phyloP scores from a whole-genome alignment of 23 tunicate genomes.

The Trididemnum clinides region DNA sequence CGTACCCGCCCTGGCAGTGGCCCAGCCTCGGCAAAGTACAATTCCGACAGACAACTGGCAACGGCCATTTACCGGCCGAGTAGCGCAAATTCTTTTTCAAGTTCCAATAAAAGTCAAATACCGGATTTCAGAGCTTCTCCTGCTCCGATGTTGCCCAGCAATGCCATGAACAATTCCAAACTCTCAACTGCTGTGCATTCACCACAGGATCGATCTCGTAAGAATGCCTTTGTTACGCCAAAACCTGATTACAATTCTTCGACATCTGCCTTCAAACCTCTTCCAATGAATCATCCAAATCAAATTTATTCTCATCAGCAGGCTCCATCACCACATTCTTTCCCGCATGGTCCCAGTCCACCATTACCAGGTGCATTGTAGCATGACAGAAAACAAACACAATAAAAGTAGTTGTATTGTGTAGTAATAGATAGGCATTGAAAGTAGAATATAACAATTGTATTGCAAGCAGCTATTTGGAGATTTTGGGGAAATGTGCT shows the following conservation, averaged over 20 bases:
- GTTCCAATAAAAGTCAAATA: neutral
- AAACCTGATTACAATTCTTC: slow-evolving; percentile 33
- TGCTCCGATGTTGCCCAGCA: neutral
- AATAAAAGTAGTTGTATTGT: too few species aligned
- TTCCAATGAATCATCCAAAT: neutral
- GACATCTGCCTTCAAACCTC: slow-evolving; percentile 60
- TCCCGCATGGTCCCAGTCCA: slow-evolving; percentile 41
- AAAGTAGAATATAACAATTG: too few species aligned
- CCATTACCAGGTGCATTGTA: neutral
- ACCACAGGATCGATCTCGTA: neutral
- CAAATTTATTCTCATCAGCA: slow-evolving; percentile 24
- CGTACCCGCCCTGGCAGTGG: slow-evolving; percentile 24
- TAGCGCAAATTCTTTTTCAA: slow-evolving; percentile 15
- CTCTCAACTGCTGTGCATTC: slow-evolving; percentile 13
- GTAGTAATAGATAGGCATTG: too few species aligned
- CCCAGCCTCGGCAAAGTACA: neutral
- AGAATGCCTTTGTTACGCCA: neutral
- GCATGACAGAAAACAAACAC: too few species aligned
- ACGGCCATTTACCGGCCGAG: slow-evolving; percentile 13
- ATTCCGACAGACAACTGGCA: neutral
- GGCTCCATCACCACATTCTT: slow-evolving; percentile 32
- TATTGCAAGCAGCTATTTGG: neutral
- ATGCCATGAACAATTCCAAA: neutral
- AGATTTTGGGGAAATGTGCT: too few species aligned
- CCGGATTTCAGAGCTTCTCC: neutral